A percentile compares a stretch with the other conserved stretches of the same genome.
phyloP scores from a whole-genome alignment of 2,113 vertebrate genomes.

The Kryptolebias marmoratus region DNA sequence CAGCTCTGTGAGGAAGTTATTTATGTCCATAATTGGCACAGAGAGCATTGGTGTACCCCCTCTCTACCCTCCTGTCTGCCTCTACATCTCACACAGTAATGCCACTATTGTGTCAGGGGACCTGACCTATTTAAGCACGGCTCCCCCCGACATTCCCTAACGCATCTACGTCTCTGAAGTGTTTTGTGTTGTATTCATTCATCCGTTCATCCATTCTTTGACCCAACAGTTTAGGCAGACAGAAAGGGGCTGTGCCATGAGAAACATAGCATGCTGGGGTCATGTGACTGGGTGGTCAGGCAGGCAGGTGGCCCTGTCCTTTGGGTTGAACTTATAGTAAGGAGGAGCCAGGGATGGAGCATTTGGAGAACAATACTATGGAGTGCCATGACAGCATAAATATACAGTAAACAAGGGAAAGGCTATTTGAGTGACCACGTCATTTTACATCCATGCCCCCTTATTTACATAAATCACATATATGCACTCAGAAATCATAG shows the following conservation, averaged over 20 bases:
- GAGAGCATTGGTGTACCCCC: conserved; percentile 47
- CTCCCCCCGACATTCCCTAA: conserved; percentile 62
- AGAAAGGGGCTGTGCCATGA: conserved; percentile 85
- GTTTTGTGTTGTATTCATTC: conserved; percentile 71
- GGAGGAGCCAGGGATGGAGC: conserved; percentile 4
- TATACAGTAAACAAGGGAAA: conserved; percentile 20
- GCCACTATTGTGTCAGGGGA: conserved; percentile 68
- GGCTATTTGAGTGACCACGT: neutral
- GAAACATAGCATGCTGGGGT: conserved; percentile 86
- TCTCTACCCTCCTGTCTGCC: conserved; percentile 37
- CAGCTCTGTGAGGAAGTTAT: conserved; percentile 66
- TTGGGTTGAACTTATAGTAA: conserved; percentile 33
- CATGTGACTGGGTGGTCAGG: conserved; percentile 82
- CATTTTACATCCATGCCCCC: neutral
- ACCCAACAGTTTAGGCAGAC: conserved; percentile 86
- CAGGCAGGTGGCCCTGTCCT: conserved; percentile 80
- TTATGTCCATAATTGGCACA: conserved; percentile 74
- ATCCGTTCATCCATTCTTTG: conserved; percentile 65
- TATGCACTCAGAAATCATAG: neutral
- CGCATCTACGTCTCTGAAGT: conserved; percentile 66
- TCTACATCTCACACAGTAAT: conserved; percentile 66
- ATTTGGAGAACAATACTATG: conserved; percentile 33
- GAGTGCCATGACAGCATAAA: conserved; percentile 17
- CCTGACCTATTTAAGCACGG: conserved; percentile 77
- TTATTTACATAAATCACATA: neutral